phyloP scores from a whole-genome alignment of 2,797 vertebrate genomes.

The Lemur catta region DNA sequence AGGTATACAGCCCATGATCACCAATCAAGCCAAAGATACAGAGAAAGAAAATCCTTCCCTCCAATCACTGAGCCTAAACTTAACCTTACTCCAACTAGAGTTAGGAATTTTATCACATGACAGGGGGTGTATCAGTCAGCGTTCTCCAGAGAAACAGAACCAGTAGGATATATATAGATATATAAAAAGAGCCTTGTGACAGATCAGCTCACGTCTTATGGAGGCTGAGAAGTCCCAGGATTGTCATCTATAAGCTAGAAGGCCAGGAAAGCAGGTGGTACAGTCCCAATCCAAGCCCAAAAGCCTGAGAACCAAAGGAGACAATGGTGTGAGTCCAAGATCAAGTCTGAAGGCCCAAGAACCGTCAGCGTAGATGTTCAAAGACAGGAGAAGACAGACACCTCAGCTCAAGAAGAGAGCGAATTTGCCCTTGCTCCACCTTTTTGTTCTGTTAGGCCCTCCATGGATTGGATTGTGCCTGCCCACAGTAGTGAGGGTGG shows the following conservation, averaged over 20 bases:
- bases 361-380: not conserved
- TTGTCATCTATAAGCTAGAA: not conserved
- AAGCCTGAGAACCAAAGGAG: not conserved
- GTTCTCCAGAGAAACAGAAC: not conserved
- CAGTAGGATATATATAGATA: not conserved
- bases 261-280: not conserved
- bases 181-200: not conserved
- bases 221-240: not conserved
- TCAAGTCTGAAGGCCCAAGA: not conserved
- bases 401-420: not conserved
- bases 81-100: not conserved
- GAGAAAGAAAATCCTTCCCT: conserved; percentile 1
- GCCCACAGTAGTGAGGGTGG: not conserved
- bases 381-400: not conserved
- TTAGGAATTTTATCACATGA: not conserved
- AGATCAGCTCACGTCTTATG: not conserved
- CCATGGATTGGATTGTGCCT: not conserved
- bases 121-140: not conserved
- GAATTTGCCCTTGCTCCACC: not conserved
- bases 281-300: not conserved
- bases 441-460: not conserved
- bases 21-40: not conserved
- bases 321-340: not conserved
- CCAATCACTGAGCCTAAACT: not conserved
- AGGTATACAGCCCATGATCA: not conserved